phyloP scores from a whole-genome alignment of 2,797 vertebrate species.

The Ciconia nigra region DNA sequence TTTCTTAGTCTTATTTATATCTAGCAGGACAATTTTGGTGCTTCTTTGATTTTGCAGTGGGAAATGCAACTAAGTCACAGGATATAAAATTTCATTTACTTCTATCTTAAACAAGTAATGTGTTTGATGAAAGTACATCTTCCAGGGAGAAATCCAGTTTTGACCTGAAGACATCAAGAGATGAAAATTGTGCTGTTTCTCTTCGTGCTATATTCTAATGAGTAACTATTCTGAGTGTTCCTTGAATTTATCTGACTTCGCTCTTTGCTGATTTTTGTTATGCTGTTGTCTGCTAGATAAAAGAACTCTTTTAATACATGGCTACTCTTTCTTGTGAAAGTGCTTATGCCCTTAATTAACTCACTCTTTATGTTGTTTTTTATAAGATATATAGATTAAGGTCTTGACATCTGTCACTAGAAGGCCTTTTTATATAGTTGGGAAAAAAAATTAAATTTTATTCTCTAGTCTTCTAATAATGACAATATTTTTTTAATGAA shows the following conservation, averaged over 20 bases:
- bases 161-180: neutral
- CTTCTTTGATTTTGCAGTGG: neutral
- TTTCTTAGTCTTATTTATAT: neutral
- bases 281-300: neutral
- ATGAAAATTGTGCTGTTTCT: neutral
- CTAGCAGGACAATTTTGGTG: neutral
- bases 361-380: neutral
- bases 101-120: neutral
- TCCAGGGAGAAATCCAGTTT: neutral
- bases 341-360: neutral
- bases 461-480: neutral
- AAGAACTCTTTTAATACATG: neutral
- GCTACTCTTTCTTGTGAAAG: neutral
- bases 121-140: neutral
- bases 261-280: neutral
- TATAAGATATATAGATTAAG: neutral
- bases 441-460: neutral
- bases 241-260: neutral
- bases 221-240: neutral
- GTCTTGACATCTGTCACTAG: neutral
- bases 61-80: conserved; percentile 10
- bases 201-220: neutral
- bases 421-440: neutral
- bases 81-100: conserved; percentile 1
- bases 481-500: neutral